phyloP scores from a whole-genome alignment of 2,113 vertebrate species.

The Turdus rufiventris region DNA sequence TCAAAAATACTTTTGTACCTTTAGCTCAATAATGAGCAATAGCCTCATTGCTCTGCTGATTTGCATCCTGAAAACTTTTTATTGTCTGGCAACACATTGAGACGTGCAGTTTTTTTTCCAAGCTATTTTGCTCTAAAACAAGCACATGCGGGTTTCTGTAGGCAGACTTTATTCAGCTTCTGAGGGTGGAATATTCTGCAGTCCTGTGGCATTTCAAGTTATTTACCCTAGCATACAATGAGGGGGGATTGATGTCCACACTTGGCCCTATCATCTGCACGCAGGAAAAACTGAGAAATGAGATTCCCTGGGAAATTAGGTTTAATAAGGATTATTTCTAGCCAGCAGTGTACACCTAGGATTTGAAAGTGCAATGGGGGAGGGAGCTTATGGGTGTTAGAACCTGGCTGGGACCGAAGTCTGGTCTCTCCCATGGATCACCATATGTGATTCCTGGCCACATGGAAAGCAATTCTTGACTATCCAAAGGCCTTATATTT shows the following conservation, averaged over 20 bases:
- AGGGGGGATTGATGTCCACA: too few species aligned
- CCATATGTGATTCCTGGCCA: neutral
- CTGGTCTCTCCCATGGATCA: neutral
- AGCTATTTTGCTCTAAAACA: neutral
- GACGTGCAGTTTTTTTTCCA: neutral
- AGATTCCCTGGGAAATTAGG: neutral
- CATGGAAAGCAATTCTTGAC: neutral
- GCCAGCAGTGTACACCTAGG: neutral
- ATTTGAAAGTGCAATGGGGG: neutral
- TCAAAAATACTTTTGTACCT: slow-evolving; percentile 4
- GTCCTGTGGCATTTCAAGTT: neutral
- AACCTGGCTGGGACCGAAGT: neutral
- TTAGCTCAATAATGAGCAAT: neutral
- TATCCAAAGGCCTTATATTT: neutral
- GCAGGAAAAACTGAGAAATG: neutral
- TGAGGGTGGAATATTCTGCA: neutral
- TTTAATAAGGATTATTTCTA: neutral
- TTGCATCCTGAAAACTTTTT: neutral
- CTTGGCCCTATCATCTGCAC: neutral
- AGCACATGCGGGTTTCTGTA: neutral
- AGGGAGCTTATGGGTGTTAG: neutral
- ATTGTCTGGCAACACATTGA: neutral
- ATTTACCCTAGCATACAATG: neutral
- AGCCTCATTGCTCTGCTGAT: neutral
- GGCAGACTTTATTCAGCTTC: neutral